Evolutionary conservation across 2,888 invertebrate genomes (phyloP), one percentile per base, ranked within the genome.

Genomic region (Plebejus anna): DNA sequence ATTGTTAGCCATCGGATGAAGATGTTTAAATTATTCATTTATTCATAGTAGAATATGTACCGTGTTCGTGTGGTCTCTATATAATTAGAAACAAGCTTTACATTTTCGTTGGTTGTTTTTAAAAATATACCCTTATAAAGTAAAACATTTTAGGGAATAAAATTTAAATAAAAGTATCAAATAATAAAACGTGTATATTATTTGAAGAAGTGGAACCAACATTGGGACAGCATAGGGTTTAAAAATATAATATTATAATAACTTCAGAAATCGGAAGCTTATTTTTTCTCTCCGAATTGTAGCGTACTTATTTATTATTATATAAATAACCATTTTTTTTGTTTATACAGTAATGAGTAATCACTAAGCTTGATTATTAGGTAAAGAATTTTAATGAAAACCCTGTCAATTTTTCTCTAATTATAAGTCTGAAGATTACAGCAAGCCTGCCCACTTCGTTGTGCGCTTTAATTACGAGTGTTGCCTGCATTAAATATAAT

Each of bases 401-500:
- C 16, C 55, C 55, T 61, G 61, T 61, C 61, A 61, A 22, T 61
- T 61, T 22, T 2, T 9, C 28, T 61, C 61, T 61, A 61, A 61
- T 61, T 61, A 61, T 61, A 61, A n/a, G 55, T 28, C 61, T 61
- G 61, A 61, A 61, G 61, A 61, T 28, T 66, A 32, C 32, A 66
- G 61, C 28, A 13, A 0, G 59, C 59, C n/a, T 59, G 66, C 66
- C 16, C 73, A 73, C 73, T 55, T 13, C 28, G 32, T 32, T 16
- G 51, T 2, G 28, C 73, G 22, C 16, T n/a, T 38, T 42, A 71
- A 38, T 51, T 11, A 47, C 47, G 72, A 72, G 72, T 72, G 72
- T 73, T 51, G 73, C 72, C 51, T 51, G 70, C 36, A 55, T 66
- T 75, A 61, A 42, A 70, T 59, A 75, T 32, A 70, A 76, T 70